Conservation (phyloP, 2,113 vertebrate genomes). For the Megaceryle maxima region DNA sequence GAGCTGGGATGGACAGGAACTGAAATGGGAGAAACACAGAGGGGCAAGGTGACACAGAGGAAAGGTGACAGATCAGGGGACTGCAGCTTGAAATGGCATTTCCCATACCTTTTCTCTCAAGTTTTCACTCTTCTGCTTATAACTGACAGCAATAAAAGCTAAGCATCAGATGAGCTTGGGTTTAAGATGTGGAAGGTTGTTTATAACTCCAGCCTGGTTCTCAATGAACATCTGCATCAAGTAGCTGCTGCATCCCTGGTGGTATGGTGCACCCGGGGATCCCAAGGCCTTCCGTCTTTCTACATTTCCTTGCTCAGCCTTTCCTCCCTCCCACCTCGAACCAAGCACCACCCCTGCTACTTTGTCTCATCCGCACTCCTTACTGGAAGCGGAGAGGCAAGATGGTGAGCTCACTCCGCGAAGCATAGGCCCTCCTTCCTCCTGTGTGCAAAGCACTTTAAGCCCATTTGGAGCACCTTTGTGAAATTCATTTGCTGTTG, state of each 20-base stretch:
- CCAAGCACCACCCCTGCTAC: constrained; percentile 2
- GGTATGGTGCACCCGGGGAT: not conserved
- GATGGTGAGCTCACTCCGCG: not conserved
- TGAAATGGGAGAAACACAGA: not conserved
- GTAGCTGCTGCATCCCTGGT: not conserved
- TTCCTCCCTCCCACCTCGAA: not conserved
- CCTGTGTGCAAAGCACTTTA: not conserved
- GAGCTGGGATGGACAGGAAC: not conserved
- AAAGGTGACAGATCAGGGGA: not conserved
- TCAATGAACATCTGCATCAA: not conserved
- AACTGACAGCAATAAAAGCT: not conserved
- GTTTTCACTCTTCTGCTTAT: not conserved
- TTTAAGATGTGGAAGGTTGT: not conserved
- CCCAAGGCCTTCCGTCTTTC: not conserved
- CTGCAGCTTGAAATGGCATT: not conserved
- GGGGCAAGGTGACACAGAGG: not conserved
- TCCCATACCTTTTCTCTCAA: not conserved
- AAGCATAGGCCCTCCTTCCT: not conserved
- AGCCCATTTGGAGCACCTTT: not conserved
- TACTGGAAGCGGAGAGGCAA: not conserved
- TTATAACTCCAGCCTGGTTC: not conserved
- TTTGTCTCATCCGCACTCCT: not conserved
- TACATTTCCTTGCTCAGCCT: not conserved
- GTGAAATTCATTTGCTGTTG: not conserved
- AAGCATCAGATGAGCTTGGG: not conserved